Base-by-base conservation (phyloP, 2,888 invertebrate genomes). In the Ceratothoa steindachneri region DNA sequence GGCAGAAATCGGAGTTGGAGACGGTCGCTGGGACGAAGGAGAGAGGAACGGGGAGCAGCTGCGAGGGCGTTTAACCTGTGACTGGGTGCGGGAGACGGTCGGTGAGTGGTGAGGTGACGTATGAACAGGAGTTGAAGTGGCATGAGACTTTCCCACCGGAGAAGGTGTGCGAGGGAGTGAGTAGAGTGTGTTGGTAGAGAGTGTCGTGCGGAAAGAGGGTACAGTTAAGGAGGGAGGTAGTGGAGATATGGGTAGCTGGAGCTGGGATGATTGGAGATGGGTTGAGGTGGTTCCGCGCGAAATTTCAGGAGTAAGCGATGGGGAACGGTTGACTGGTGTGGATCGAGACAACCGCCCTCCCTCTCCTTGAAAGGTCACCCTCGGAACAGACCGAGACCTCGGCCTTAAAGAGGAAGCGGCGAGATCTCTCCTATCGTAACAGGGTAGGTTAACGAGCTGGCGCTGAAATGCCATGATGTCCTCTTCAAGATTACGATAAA, bases 391-490 rank as follows among this genome's bases (percentile, higher is more conserved):
- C 15, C 85, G 82, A 1, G 86, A 86, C 5, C 86, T 82, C 2
- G 86, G 86, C 15, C 86, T 81, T 73, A 80, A 80, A 29, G 82
- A 82, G 9, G 83, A 82, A n/a, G 80, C 79, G 9, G 83, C 82
- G 51, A 82, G 83, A 75, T 85, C 84, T 2, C 84, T 83, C n/a
- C 84, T 83, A 75, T 84, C 84, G 68, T 83, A 82, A 12, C 82
- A 80, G 0, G 88, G 88, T 73, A 88, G 83, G 82, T 88, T 88
- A 81, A 87, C 88, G 28, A 88, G 83, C 80, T 87, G 87, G 79
- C 86, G 83, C 82, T 88, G 87, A 81, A 88, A 87, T 52, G 87
- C 87, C 30, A 86, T 83, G 60, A 88, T 87, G 81, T 87, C 87
- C 72, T 86, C 85, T 80, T 85, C 85, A 30, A 73, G 73, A 22